Conservation (phyloP, 53 echinoderm and acorn worm genomes). For the Echinarachnius parma region DNA sequence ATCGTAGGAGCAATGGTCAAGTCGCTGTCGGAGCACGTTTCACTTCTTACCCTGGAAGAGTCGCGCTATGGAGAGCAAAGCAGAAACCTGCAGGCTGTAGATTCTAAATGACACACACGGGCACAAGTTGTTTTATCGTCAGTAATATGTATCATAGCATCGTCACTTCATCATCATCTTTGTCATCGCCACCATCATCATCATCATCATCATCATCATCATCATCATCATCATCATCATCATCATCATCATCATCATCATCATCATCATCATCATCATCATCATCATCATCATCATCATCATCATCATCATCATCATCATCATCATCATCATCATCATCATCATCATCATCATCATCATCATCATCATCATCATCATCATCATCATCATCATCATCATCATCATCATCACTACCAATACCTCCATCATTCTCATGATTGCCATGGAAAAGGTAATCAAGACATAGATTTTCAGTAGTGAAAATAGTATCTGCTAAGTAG, state of each 20-base stretch:
- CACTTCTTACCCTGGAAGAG: conserved; percentile 97
- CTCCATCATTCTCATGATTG: no score
- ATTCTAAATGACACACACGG: conserved; percentile 76
- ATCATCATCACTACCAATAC: no score
- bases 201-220: neutral
- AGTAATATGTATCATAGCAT: no score
- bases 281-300: no score
- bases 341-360: conserved; percentile 6
- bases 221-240: conserved; percentile 1
- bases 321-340: conserved; percentile 4
- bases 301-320: conserved; percentile 6
- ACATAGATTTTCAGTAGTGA: no score
- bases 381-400: conserved; percentile 1
- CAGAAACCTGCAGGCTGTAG: conserved; percentile 79
- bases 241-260: conserved; percentile 17
- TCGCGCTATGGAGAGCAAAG: conserved; percentile 66
- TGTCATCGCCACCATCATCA: neutral
- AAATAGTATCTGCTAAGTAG: no score
- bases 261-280: neutral
- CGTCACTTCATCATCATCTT: neutral
- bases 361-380: conserved; percentile 1
- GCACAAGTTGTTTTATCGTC: no score
- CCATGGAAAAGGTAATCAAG: no score
- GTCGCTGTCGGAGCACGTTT: conserved; percentile 86
- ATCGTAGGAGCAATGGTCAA: conserved; percentile 87